phyloP scores from a whole-genome alignment of 2,113 vertebrate species.

The Sardina pilchardus region DNA sequence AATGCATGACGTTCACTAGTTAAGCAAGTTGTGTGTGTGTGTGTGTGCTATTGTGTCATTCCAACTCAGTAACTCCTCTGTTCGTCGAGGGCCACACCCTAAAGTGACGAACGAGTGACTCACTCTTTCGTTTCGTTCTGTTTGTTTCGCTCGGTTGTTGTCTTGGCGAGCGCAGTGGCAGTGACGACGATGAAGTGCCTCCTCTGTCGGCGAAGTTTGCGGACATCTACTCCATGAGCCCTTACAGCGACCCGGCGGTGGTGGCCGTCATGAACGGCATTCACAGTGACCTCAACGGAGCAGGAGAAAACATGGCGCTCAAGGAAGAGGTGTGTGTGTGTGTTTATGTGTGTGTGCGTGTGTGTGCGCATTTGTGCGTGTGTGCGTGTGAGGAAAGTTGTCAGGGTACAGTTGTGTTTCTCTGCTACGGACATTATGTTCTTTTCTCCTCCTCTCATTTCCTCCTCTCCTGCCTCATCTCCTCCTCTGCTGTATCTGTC shows the following conservation, averaged over 20 bases:
- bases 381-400: not conserved
- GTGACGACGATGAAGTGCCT: slow-evolving; percentile 86
- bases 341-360: not conserved
- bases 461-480: too few species aligned
- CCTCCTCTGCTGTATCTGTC: slow-evolving; percentile 22
- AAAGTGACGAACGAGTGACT: slow-evolving; percentile 11
- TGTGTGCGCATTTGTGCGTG: not conserved
- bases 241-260: slow-evolving; percentile 79
- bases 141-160: slow-evolving; percentile 34
- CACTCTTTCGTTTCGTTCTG: not conserved
- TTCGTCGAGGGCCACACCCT: not conserved
- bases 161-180: slow-evolving; percentile 68
- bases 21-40: too few species aligned
- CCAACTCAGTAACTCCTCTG: slow-evolving; percentile 3
- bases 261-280: slow-evolving; percentile 86
- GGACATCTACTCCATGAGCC: slow-evolving; percentile 86
- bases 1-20: not conserved
- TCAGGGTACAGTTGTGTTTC: not conserved
- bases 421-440: not conserved
- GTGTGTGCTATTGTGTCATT: not conserved
- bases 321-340: slow-evolving; percentile 80
- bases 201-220: slow-evolving; percentile 86
- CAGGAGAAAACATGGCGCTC: slow-evolving; percentile 77
- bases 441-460: not conserved
- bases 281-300: slow-evolving; percentile 82